Conservation (phyloP, 2,113 vertebrate species). For the Oophaga pumilio region DNA sequence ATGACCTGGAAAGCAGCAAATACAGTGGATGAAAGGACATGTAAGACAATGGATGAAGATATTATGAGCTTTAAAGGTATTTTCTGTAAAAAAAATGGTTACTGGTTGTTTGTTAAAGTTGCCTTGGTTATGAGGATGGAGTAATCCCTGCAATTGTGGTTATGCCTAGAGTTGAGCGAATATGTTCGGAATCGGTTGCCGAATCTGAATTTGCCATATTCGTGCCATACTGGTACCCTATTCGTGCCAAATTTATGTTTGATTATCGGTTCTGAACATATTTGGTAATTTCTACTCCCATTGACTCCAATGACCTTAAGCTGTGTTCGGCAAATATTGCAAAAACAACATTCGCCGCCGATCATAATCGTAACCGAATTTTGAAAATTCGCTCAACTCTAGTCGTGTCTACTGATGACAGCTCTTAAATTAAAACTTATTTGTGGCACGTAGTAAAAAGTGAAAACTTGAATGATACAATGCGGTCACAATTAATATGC, state of each 20-base stretch:
- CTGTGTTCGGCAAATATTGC: too few relatives aligned
- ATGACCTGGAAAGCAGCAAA: constrained; percentile 10
- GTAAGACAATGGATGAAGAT: background rate
- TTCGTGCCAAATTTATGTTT: too few relatives aligned
- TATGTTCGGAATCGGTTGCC: too few relatives aligned
- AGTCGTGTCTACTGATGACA: background rate
- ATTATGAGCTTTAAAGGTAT: background rate
- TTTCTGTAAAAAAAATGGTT: background rate
- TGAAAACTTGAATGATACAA: background rate
- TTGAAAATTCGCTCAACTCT: background rate
- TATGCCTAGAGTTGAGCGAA: too few relatives aligned
- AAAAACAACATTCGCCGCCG: too few relatives aligned
- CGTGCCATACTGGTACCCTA: too few relatives aligned
- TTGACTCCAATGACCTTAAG: too few relatives aligned
- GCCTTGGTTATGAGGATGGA: background rate
- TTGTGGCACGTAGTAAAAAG: background rate
- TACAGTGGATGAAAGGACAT: background rate
- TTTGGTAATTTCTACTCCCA: too few relatives aligned
- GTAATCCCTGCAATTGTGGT: background rate
- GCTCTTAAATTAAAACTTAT: background rate
- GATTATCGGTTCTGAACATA: too few relatives aligned
- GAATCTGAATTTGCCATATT: too few relatives aligned
- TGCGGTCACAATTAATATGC: background rate
- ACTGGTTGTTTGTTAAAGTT: too few relatives aligned
- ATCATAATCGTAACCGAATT: too few relatives aligned